phyloP scores from a whole-genome alignment of 2,113 vertebrate species.

The rabbit (Oryctolagus cuniculus) region DNA sequence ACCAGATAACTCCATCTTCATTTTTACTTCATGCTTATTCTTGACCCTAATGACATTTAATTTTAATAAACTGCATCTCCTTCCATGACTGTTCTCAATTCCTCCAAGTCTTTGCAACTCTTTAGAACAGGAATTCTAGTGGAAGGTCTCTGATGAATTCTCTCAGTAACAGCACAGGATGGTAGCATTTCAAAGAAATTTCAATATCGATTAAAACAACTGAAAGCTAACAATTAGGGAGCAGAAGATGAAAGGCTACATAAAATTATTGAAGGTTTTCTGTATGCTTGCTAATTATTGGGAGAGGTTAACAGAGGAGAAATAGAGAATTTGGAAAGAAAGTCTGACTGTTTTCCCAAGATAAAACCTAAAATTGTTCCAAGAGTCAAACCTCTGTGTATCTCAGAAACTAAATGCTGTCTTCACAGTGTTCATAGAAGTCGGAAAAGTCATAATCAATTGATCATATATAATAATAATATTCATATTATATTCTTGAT shows the following conservation, averaged over 20 bases:
- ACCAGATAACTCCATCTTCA: not conserved
- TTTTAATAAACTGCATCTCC: constrained; percentile 39
- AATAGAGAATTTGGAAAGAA: constrained; percentile 15
- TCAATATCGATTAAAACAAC: constrained; percentile 54
- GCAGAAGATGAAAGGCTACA: constrained; percentile 25
- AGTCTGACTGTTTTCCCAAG: constrained; percentile 6
- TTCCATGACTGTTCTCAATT: not conserved
- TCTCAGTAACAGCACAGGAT: not conserved
- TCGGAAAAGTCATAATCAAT: not conserved
- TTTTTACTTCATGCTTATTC: not conserved
- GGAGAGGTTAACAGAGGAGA: constrained; percentile 65
- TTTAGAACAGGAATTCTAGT: not conserved
- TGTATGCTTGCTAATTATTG: constrained; percentile 38
- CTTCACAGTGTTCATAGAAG: not conserved
- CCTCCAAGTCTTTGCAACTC: not conserved
- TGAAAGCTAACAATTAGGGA: constrained; percentile 39
- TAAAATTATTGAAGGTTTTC: constrained; percentile 44
- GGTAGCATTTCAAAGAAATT: constrained; percentile 41
- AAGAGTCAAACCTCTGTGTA: not conserved
- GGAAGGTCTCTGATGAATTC: not conserved
- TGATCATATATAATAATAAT: not conserved
- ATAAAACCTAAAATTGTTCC: constrained; percentile 30
- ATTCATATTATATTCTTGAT: no score
- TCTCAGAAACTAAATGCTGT: constrained; percentile 41
- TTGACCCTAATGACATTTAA: not conserved